Percentiles rank a stretch among this genome's conserved stretches.
Evolutionary conservation across 2,888 invertebrate species (phyloP).

Genomic region (Eupithecia subumbrata): DNA sequence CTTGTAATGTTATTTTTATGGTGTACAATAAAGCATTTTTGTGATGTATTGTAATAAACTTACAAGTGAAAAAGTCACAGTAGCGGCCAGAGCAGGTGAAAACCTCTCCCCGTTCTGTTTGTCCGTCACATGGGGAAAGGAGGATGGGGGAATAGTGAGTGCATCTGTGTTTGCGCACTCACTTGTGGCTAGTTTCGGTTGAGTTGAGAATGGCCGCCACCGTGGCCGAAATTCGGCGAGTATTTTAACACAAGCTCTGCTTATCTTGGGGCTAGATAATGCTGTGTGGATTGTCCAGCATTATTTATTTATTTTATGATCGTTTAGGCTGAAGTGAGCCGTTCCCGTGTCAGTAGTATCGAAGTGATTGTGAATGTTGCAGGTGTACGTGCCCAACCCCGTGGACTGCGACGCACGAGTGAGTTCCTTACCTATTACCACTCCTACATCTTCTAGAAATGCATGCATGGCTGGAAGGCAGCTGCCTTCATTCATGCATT

Average conservation of each 20-base stretch:
- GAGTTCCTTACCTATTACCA: background rate
- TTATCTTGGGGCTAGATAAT: too few relatives aligned
- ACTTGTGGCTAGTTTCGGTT: background rate
- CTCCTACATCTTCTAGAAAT: background rate
- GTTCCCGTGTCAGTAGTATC: too few relatives aligned
- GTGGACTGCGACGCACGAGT: constrained; percentile 5
- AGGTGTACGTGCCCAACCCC: background rate
- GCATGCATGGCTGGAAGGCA: background rate
- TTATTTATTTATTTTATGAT: too few relatives aligned
- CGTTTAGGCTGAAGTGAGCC: too few relatives aligned
- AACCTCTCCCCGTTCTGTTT: background rate
- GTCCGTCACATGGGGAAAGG: background rate
- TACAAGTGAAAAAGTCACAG: too few relatives aligned
- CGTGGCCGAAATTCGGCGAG: background rate
- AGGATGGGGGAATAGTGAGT: background rate
- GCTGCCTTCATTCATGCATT: too few relatives aligned
- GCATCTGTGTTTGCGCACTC: background rate
- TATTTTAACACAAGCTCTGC: too few relatives aligned
- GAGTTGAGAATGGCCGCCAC: background rate
- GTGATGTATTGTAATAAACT: too few relatives aligned
- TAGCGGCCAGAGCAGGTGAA: too few relatives aligned
- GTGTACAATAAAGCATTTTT: too few relatives aligned
- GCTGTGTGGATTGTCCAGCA: too few relatives aligned
- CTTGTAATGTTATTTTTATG: too few relatives aligned
- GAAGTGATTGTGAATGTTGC: background rate